phyloP scores from a whole-genome alignment of 2,888 invertebrate genomes.

The Diarsia rubi region DNA sequence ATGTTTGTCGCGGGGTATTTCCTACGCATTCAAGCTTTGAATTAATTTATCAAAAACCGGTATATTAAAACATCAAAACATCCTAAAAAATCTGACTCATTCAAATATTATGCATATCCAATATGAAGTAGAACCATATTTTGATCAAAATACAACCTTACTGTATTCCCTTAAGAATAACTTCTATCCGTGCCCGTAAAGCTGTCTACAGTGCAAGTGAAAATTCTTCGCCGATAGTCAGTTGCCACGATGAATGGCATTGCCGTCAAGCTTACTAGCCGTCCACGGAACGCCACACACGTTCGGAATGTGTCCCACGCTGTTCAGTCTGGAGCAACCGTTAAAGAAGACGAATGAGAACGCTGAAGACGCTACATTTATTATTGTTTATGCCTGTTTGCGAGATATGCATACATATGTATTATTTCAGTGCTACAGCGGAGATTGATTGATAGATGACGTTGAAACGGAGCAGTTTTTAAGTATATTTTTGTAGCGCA shows the following conservation, averaged over 20 bases:
- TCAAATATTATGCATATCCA: neutral
- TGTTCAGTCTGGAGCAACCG: conserved; percentile 39
- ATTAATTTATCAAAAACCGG: neutral
- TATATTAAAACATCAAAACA: neutral
- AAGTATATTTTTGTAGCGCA: neutral
- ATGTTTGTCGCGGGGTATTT: neutral
- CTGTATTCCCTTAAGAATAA: too few species aligned
- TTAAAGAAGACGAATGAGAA: conserved; percentile 55
- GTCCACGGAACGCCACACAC: conserved; percentile 44
- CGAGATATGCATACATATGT: conserved; percentile 27
- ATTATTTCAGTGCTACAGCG: conserved; percentile 14
- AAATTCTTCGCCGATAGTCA: conserved; percentile 11
- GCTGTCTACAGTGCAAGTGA: neutral
- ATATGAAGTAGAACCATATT: neutral
- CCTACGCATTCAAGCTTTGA: neutral
- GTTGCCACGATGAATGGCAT: conserved; percentile 33
- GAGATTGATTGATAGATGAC: conserved; percentile 41
- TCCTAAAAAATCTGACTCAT: neutral
- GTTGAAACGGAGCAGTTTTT: conserved; percentile 1
- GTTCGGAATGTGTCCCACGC: conserved; percentile 61
- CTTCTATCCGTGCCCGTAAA: neutral
- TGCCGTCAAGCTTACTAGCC: conserved; percentile 17
- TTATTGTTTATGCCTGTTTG: conserved; percentile 41
- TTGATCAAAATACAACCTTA: neutral
- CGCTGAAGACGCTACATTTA: conserved; percentile 28